Conservation (phyloP, 2,797 vertebrate genomes). For the Heliangelus exortis region DNA sequence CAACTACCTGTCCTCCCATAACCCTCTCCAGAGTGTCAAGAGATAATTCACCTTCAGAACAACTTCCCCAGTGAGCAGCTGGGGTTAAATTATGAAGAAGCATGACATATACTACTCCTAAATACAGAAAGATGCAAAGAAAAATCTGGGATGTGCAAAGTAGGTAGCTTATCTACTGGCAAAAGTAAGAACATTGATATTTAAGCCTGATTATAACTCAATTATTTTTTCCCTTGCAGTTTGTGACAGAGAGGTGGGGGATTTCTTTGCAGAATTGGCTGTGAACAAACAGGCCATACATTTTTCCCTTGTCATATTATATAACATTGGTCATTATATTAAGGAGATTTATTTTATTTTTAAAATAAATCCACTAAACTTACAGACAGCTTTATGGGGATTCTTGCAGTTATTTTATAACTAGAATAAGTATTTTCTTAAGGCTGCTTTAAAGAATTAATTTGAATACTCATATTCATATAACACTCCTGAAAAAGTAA, state of each 20-base stretch:
- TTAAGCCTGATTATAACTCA: not conserved
- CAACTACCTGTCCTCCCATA: not conserved
- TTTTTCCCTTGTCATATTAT: not conserved
- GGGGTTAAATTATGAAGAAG: constrained; percentile 5
- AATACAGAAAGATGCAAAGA: not conserved
- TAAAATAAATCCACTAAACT: not conserved
- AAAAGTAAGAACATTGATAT: not conserved
- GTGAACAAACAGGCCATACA: not conserved
- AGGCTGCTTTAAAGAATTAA: not conserved
- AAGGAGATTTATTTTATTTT: not conserved
- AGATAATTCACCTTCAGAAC: constrained; percentile 45
- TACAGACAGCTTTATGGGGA: not conserved
- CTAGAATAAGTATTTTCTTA: not conserved
- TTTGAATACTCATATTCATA: not conserved
- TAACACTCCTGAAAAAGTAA: not conserved
- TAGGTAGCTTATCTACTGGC: not conserved
- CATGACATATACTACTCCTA: not conserved
- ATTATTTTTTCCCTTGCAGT: not conserved
- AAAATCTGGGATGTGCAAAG: not conserved
- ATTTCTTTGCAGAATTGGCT: not conserved
- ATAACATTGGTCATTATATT: not conserved
- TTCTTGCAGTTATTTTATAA: not conserved
- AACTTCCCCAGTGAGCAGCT: not conserved
- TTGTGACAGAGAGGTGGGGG: not conserved
- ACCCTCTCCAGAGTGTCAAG: constrained; percentile 31